Conservation (phyloP, 2,888 invertebrate species). For the Spodoptera exigua region DNA sequence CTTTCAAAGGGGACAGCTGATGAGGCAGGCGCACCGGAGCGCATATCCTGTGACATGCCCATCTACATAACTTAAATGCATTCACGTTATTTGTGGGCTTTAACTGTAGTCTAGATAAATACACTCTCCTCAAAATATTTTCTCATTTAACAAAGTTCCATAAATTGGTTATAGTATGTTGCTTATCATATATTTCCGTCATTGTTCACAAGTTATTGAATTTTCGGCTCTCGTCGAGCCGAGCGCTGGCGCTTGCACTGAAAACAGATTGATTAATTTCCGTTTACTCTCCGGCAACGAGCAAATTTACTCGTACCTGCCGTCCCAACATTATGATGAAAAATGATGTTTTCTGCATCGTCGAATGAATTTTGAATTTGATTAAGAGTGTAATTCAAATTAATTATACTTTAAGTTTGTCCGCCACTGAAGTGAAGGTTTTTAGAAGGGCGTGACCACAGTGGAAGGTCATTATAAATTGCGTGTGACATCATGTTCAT, state of each 20-base stretch:
- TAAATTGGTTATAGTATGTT: conserved; percentile 33
- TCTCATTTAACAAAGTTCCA: conserved; percentile 25
- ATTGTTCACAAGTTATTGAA: conserved; percentile 49
- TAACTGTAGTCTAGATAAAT: conserved; percentile 41
- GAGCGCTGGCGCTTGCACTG: conserved; percentile 61
- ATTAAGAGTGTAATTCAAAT: conserved; percentile 48
- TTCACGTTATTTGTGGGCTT: conserved; percentile 63
- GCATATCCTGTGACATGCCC: conserved; percentile 82
- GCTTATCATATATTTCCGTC: conserved; percentile 35
- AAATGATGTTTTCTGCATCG: conserved; percentile 52
- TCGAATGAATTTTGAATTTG: conserved; percentile 41
- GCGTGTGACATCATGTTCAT: conserved; percentile 48
- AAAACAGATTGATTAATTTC: conserved; percentile 77
- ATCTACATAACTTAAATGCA: conserved; percentile 67
- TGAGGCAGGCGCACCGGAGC: conserved; percentile 79
- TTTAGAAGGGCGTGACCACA: conserved; percentile 56
- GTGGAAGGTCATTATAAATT: conserved; percentile 49
- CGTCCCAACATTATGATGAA: conserved; percentile 53
- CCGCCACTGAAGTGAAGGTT: conserved; percentile 52
- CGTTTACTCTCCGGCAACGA: conserved; percentile 65
- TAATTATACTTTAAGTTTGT: conserved; percentile 43
- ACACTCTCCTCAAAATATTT: conserved; percentile 6
- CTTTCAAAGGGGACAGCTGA: conserved; percentile 82
- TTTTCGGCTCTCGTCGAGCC: conserved; percentile 52
- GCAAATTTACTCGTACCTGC: conserved; percentile 61